Conservation (phyloP, 2,888 invertebrate species). For the Drosophila limbata region DNA sequence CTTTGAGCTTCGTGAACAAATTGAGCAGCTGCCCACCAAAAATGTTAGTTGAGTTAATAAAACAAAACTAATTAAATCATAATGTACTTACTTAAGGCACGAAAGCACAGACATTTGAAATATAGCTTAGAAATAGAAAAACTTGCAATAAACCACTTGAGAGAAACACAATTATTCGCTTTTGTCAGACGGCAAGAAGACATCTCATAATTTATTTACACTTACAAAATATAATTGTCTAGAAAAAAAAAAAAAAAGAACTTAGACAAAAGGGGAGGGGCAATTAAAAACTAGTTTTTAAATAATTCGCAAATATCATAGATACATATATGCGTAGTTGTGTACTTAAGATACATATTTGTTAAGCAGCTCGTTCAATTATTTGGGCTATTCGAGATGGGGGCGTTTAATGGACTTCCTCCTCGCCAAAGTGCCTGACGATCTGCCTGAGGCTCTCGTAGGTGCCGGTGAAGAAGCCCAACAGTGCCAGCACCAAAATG, state of each 20-base stretch:
- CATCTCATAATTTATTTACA: conserved; percentile 52
- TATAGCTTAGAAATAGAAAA: not conserved
- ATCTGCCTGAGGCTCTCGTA: conserved; percentile 88
- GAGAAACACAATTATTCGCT: not conserved
- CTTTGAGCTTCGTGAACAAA: too few relatives aligned
- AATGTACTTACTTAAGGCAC: not conserved
- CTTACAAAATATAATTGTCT: conserved; percentile 30
- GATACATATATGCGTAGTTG: conserved; percentile 11
- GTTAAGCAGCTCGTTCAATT: not conserved
- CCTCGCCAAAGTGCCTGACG: conserved; percentile 74
- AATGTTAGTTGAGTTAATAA: not conserved
- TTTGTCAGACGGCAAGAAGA: conserved; percentile 29
- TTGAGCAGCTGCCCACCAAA: too few relatives aligned
- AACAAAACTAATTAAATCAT: not conserved
- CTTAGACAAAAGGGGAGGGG: conserved; percentile 15
- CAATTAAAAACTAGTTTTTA: conserved; percentile 43
- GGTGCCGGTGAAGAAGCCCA: conserved; percentile 91
- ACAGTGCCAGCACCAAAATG: conserved; percentile 89
- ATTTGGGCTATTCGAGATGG: conserved; percentile 3
- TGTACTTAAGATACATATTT: conserved; percentile 1
- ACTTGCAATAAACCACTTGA: not conserved
- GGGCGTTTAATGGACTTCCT: conserved; percentile 41
- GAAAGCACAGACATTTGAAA: not conserved
- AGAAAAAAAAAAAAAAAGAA: conserved; percentile 30
- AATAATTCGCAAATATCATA: conserved; percentile 27